phyloP scores from a whole-genome alignment of 1,140 invertebrate species.

The Eupristina koningsbergeri region DNA sequence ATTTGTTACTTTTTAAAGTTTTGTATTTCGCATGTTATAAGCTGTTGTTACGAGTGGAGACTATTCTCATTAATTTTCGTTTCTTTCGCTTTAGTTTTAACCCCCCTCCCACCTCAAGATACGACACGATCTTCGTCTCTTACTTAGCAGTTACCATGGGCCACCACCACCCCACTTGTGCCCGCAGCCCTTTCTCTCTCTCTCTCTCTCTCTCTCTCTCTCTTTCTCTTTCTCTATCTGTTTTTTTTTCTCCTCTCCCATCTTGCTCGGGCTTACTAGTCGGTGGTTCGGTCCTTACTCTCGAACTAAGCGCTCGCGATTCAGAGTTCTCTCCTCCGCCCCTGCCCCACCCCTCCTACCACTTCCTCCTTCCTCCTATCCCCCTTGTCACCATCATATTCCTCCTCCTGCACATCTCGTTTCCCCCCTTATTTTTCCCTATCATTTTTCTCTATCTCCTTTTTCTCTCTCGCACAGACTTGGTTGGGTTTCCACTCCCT shows the following conservation, averaged over 20 bases:
- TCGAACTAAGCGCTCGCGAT: conserved; percentile 1
- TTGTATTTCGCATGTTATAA: neutral
- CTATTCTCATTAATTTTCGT: conserved; percentile 33
- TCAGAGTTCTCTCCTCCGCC: conserved; percentile 19
- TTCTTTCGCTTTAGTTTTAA: conserved; percentile 11
- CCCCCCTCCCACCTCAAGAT: conserved; percentile 26
- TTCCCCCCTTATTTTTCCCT: conserved; percentile 21
- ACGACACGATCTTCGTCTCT: conserved; percentile 29
- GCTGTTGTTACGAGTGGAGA: neutral
- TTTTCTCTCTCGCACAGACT: conserved; percentile 1
- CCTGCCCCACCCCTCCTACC: conserved; percentile 44
- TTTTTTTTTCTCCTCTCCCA: conserved; percentile 15
- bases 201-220: conserved; percentile 29
- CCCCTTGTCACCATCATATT: conserved; percentile 5
- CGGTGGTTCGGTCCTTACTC: neutral
- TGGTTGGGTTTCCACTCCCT: neutral
- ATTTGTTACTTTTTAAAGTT: neutral
- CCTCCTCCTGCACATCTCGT: conserved; percentile 1
- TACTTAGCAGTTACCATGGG: conserved; percentile 33
- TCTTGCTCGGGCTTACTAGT: neutral
- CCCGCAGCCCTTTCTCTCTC: neutral
- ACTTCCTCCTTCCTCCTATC: conserved; percentile 33
- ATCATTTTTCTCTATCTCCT: neutral
- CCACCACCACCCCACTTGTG: conserved; percentile 5
- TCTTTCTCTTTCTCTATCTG: neutral